Percentiles rank a stretch among this genome's conserved stretches.
phyloP scores from a whole-genome alignment of 2,113 vertebrate species.

The Macrotus californicus region DNA sequence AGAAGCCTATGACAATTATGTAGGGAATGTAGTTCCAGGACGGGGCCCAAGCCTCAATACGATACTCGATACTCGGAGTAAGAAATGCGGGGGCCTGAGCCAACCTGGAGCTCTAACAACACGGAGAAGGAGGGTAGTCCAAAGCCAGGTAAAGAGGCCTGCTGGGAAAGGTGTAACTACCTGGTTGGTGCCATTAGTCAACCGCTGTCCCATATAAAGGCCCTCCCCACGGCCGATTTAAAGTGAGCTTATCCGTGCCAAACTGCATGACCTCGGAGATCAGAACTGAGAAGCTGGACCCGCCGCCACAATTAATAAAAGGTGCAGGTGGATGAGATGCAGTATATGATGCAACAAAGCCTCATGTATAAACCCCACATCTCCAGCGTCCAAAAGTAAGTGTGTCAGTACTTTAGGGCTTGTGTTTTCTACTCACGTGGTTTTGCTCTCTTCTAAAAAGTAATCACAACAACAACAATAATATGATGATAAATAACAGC shows the following conservation, averaged over 20 bases:
- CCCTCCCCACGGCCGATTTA: not conserved
- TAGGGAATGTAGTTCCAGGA: not conserved
- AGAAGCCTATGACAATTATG: not conserved
- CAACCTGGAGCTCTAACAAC: accelerated
- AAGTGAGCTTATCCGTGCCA: not conserved
- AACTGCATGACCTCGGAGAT: not conserved
- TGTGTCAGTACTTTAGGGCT: not conserved
- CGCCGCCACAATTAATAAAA: not conserved
- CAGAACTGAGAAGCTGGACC: not conserved
- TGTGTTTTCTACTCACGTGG: not conserved
- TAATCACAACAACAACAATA: not conserved
- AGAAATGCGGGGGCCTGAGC: not conserved
- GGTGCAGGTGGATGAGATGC: not conserved
- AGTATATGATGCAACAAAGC: not conserved
- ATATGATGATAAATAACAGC: not conserved
- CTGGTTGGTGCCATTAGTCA: not conserved
- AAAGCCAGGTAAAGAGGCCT: not conserved
- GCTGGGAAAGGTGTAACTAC: not conserved
- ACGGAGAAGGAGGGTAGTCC: accelerated
- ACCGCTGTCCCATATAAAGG: not conserved
- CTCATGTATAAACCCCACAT: not conserved
- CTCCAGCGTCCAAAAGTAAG: not conserved
- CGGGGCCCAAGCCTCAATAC: accelerated
- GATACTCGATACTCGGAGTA: not conserved
- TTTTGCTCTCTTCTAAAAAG: not conserved